Evolutionary conservation across 2,113 vertebrate species (phyloP).

Genomic region (Parotia lawesii): DNA sequence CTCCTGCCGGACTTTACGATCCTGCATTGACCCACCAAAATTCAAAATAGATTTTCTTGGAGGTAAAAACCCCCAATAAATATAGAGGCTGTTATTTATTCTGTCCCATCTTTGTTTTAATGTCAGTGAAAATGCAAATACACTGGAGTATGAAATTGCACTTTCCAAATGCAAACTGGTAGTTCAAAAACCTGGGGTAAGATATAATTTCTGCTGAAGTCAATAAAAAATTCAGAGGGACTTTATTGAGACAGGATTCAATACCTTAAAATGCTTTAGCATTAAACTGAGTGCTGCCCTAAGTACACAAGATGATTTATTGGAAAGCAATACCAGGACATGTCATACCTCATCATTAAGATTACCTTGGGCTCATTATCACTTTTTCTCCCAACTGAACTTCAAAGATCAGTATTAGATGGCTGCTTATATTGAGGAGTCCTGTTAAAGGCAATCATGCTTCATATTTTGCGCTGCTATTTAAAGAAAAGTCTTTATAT

Average conservation of each 20-base stretch:
- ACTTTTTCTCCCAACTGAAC: neutral
- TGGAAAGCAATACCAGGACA: constrained; percentile 22
- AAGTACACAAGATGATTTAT: constrained; percentile 7
- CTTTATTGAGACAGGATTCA: neutral
- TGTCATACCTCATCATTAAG: neutral
- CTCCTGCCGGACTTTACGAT: neutral
- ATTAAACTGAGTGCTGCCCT: neutral
- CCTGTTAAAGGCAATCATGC: neutral
- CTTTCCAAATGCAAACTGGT: neutral
- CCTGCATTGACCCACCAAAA: constrained; percentile 32
- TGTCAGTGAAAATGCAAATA: neutral
- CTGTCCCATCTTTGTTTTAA: neutral
- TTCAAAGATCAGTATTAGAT: constrained; percentile 11
- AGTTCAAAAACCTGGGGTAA: neutral
- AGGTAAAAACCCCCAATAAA: neutral
- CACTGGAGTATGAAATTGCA: neutral
- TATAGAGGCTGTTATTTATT: neutral
- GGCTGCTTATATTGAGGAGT: neutral
- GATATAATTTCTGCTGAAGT: neutral
- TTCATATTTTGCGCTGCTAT: neutral
- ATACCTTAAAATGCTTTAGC: neutral
- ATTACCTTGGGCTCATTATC: constrained; percentile 3
- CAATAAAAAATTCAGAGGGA: neutral
- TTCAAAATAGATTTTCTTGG: constrained; percentile 1
- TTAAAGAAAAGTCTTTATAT: neutral